Conservation (phyloP, 2,113 vertebrate genomes). For the Salvelinus alpinus region DNA sequence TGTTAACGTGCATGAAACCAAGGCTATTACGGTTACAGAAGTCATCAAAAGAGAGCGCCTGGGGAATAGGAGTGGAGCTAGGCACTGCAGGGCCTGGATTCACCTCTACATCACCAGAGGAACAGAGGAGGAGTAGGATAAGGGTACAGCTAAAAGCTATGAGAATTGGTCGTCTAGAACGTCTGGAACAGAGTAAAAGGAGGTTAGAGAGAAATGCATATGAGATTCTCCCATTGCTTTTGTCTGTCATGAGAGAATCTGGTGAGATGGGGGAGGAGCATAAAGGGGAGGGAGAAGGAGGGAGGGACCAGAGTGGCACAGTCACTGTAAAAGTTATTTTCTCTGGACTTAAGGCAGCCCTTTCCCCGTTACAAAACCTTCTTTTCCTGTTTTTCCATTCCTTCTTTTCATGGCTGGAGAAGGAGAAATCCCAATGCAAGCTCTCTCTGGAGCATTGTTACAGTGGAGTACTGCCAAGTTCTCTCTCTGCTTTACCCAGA, state of each 20-base stretch:
- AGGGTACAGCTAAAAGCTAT: too few relatives aligned
- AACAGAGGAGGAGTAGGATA: too few relatives aligned
- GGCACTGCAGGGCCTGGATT: too few relatives aligned
- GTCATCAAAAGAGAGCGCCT: too few relatives aligned
- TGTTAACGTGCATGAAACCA: too few relatives aligned
- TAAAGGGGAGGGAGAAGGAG: not conserved
- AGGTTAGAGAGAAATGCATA: too few relatives aligned
- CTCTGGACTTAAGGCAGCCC: slow-evolving; percentile 7
- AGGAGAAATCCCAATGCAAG: slow-evolving; percentile 20
- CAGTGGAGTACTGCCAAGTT: slow-evolving; percentile 27
- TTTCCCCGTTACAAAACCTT: slow-evolving; percentile 31
- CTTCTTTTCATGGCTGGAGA: slow-evolving; percentile 44
- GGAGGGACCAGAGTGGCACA: not conserved
- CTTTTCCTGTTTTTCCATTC: slow-evolving; percentile 68
- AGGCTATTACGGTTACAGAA: too few relatives aligned
- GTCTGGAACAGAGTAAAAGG: too few relatives aligned
- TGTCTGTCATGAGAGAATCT: slow-evolving; percentile 41
- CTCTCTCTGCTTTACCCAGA: not conserved
- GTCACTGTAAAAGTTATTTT: slow-evolving; percentile 1
- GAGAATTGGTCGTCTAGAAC: too few relatives aligned
- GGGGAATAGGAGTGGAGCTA: too few relatives aligned
- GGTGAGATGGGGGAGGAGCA: slow-evolving; percentile 19
- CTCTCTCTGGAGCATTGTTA: slow-evolving; percentile 33
- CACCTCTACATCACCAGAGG: too few relatives aligned
- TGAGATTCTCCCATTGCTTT: slow-evolving; percentile 56